Conservation (phyloP, 2,888 invertebrate genomes). For the Epsilonema sp. region DNA sequence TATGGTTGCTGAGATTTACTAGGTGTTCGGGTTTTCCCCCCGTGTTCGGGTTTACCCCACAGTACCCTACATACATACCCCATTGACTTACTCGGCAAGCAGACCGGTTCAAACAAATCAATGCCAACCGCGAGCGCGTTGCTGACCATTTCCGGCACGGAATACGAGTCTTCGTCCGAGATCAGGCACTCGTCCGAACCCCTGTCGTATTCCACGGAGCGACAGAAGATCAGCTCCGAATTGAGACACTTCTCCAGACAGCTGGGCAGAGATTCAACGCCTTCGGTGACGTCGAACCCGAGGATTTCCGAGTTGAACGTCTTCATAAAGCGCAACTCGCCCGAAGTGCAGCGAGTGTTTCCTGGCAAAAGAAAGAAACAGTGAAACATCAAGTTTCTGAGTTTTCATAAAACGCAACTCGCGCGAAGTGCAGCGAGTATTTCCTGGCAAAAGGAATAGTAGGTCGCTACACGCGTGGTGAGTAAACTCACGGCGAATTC, state of each 20-base stretch:
- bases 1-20: too few relatives aligned
- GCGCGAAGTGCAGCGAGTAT: not conserved
- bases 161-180: conserved; percentile 17
- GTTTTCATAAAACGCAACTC: conserved; percentile 1
- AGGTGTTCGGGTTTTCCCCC: too few relatives aligned
- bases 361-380: too few relatives aligned
- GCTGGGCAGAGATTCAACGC: not conserved
- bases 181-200: conserved; percentile 18
- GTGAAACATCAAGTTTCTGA: too few relatives aligned
- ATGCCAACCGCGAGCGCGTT: conserved; percentile 13
- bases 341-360: not conserved
- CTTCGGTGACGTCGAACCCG: not conserved
- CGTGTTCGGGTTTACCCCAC: too few relatives aligned
- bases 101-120: conserved; percentile 24
- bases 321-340: conserved; percentile 1
- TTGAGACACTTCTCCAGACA: not conserved
- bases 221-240: not conserved
- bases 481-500: too few relatives aligned
- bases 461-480: too few relatives aligned
- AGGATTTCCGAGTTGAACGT: not conserved
- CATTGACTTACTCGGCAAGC: conserved; percentile 15
- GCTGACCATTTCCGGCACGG: conserved; percentile 7
- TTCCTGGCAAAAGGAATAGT: too few relatives aligned
- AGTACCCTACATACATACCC: too few relatives aligned
- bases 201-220: conserved; percentile 11